Conservation (phyloP, 2,888 invertebrate genomes). For the Pyrrhia umbra region DNA sequence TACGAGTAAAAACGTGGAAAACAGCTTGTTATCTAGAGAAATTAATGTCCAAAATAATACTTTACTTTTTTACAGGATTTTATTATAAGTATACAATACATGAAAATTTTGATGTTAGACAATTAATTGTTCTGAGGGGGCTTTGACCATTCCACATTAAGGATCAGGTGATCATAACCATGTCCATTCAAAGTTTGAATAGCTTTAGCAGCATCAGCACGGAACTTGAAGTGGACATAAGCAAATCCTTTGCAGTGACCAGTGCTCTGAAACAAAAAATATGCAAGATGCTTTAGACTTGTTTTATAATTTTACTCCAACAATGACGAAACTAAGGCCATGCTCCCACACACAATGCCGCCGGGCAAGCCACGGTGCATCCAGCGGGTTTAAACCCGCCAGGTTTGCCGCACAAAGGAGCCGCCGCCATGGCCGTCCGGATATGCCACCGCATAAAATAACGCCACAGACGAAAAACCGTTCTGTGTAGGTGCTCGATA, state of each 20-base stretch:
- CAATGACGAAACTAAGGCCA: no score
- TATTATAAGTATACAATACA: conserved; percentile 65
- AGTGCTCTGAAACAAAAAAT: conserved; percentile 89
- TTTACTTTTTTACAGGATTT: conserved; percentile 44
- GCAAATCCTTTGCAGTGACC: conserved; percentile 99
- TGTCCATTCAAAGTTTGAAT: conserved; percentile 97
- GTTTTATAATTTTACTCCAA: no score
- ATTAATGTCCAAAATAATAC: neutral
- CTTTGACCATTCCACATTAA: conserved; percentile 99
- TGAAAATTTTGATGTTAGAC: conserved; percentile 61
- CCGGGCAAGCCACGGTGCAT: no score
- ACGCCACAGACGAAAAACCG: no score
- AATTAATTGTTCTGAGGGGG: conserved; percentile 91
- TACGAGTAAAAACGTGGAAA: neutral
- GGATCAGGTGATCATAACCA: conserved; percentile 99
- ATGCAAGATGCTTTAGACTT: neutral
- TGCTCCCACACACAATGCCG: no score
- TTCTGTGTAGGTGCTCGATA: no score
- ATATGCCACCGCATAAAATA: no score
- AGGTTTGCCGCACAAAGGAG: no score
- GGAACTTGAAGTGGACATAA: conserved; percentile 98
- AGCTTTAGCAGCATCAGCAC: conserved; percentile 97
- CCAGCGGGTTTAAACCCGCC: no score
- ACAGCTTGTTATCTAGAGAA: neutral
- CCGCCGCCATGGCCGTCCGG: no score